Base-by-base conservation (phyloP, 37 sponge, comb jelly and placozoan genomes). In the Hormiphora californensis region DNA sequence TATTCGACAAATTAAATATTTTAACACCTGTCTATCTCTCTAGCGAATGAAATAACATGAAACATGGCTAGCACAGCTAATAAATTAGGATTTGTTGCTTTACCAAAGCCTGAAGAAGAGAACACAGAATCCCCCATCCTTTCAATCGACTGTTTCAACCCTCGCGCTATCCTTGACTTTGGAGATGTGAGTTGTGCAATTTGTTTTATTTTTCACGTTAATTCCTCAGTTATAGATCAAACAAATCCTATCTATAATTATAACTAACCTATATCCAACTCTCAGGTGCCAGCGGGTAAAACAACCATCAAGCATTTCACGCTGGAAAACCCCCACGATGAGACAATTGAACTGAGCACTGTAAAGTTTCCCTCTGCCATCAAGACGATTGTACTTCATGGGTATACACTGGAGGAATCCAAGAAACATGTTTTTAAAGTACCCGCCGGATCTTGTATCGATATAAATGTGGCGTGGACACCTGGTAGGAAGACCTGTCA, bases 131-230 rank as follows among this genome's bases (percentile, higher is more conserved):
- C 44, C 4, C 81, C 81, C 4, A 46, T 73, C 3, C 23, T 73
- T 4, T 22, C 21, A 1, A 43, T 73, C 35, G 23, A 73, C 44
- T 37, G 39, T 33, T 73, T 73, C 43, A 46, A 22, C 21, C 23
- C 81, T 28, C 32, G 81, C 4, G 43, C 81, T 41, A 41, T 73
- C 44, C 21, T 73, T n/a, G 81, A 73, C 25, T 73, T 73, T 21
- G 81, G 81, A 40, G 81, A 73, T 32, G 81, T 73, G 25, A 43
- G 81, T 73, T 15, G n/a, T 12, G n/a, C 27, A n/a, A n/a, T n/a
- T n/a, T n/a, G n/a, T 57, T 73, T 41, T 40, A 43, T n/a, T 3
- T 73, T 40, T 73, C 81, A 21, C 21, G 61, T 12, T 57, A 57
- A 28, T 28, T 28, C n/a, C 61, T 57, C 61, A 57, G n/a, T 46